Evolutionary conservation across 1,140 invertebrate genomes (phyloP), one percentile per base, ranked within the genome.

Genomic region (Brachionus rotundiformis): DNA sequence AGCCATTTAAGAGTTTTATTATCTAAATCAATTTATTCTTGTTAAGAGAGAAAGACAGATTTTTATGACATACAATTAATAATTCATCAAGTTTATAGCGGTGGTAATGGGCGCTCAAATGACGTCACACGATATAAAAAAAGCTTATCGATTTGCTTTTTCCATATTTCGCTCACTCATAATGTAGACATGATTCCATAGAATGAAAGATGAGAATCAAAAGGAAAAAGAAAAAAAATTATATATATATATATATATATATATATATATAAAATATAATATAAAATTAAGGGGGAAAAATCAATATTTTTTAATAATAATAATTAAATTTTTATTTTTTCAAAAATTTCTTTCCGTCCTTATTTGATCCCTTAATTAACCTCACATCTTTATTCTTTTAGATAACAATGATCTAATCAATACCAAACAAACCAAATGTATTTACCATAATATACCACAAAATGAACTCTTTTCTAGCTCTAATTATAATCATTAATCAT

Each of bases 281-380:
- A 63, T 4, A 63, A 71, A 8, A 71, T n/a, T 7, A 39, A 10
- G 16, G 16, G 19, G 39, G 16, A 71, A 71, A 71, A 71, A 71
- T 71, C 65, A 71, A 71, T 71, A 71, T 71, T 71, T 71, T 71
- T 71, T 71, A 71, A 71, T 71, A 71, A 71, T 71, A 71, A 71
- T 71, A 71, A 71, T 71, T 71, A 71, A 71, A 63, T 63, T 63
- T 63, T 63, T 29, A n/a, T 54, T 63, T 63, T 63, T 33, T 54
- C 47, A 54, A 54, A 54, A 63, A 63, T 29, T 63, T 63, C 29
- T 31, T 63, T 63, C 61, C 25, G 11, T 63, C 29, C 29, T 33
- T 29, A 29, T 29, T 63, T 29, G 61, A 8, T 63, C 29, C 25
- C 1, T 13, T 29, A 71, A 68, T 33, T n/a, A 68, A 68, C 13